Evolutionary conservation across 2,113 vertebrate genomes (phyloP).

Genomic region (Rhinolophus ferrumequinum): DNA sequence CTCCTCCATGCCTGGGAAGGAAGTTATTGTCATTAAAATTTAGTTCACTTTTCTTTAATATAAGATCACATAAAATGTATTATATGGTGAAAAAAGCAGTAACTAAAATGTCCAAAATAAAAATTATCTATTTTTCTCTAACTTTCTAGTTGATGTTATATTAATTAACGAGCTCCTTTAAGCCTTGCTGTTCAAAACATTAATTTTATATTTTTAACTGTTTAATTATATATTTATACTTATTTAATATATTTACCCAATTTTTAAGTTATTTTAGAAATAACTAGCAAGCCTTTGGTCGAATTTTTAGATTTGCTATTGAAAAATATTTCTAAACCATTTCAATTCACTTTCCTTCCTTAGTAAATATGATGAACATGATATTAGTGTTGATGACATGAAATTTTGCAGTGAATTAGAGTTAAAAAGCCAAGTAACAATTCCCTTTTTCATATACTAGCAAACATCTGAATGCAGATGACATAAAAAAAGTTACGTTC

Average conservation of each 20-base stretch:
- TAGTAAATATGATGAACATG: background rate
- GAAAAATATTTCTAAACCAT: slow-evolving; percentile 14
- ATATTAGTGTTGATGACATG: background rate
- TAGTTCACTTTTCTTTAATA: background rate
- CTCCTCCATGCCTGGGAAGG: background rate
- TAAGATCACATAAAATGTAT: background rate
- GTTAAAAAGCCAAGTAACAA: slow-evolving; percentile 3
- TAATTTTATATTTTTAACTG: background rate
- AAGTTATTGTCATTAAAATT: slow-evolving; percentile 2
- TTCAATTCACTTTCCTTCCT: background rate
- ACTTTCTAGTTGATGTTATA: background rate
- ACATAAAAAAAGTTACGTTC: background rate
- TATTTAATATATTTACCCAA: background rate
- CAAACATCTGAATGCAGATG: background rate
- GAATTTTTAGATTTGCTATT: background rate
- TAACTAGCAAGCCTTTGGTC: background rate
- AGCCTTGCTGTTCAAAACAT: background rate
- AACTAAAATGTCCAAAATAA: background rate
- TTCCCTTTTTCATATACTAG: background rate
- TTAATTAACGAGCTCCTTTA: background rate
- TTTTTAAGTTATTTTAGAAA: slow-evolving; percentile 32
- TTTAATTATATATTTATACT: background rate
- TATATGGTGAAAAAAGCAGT: background rate
- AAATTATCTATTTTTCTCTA: background rate
- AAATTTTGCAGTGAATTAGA: background rate